Evolutionary conservation across 2,888 invertebrate genomes (phyloP), one percentile per base, ranked within the genome.

Genomic region (Tetramorium bicarinatum): DNA sequence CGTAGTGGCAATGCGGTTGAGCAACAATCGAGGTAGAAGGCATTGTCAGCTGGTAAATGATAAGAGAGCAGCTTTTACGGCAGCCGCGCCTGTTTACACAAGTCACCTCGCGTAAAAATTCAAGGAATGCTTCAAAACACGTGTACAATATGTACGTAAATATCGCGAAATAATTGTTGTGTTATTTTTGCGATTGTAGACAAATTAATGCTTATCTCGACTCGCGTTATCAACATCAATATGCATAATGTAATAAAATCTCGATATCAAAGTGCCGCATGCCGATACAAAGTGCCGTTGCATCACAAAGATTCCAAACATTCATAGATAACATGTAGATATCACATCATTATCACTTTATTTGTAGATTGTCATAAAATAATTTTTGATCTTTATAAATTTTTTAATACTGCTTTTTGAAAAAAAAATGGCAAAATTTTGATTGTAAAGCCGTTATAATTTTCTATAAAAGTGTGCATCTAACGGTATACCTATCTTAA

Each of bases 21-120:
- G 86, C 87, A 90, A 90, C 82, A 84, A 86, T 84, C 80, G 82
- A 54, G 77, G 56, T 80, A 83, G 84, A 83, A 56, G 76, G 77
- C 82, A 86, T 86, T 88, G 85, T 85, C 62, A 44, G 61, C 59
- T 9, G 54, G 62, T 47, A 56, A 82, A 81, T 82, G 77, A 86
- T 79, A 79, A 79, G 71, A 79, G 71, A 47, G 4, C 82, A 47
- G 76, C 66, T 62, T 86, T 89, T 81, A 56, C 74, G 59, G 13
- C 61, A 75, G 49, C 61, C 74, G 67, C 61, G 47, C 59, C 79
- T 59, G 13, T 47, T 69, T 69, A 25, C 66, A 15, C 52, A 9
- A 25, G 34, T 56, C 54, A 2, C 4, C 18, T 52, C n/a, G 56
- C 3, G 15, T 13, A 61, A 38, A 79, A 79, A 56, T 69, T 69